Evolutionary conservation across 1,140 invertebrate genomes (phyloP), one percentile per base, ranked within the genome.

Genomic region (Nasonia giraulti): DNA sequence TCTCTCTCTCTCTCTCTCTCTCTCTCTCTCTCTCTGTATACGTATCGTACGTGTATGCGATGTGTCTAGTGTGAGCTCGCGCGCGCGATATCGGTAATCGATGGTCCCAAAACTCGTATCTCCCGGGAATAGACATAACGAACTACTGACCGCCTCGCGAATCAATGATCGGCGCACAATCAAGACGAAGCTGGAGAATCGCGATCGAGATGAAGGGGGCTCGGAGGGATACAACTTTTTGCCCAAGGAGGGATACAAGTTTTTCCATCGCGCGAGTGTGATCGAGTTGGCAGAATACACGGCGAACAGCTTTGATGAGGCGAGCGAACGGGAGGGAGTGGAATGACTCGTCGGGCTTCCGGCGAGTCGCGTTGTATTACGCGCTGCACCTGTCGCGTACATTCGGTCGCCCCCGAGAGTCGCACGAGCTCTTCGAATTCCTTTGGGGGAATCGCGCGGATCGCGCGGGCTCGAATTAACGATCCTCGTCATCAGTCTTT

Each of bases 61-160:
- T n/a, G 20, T 75, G 33, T 75, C 33, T 75, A 75, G 37, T 62
- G 73, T 75, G 17, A 5, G 71, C 33, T 37, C 4, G 8, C 20
- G 40, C 14, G 71, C 80, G 73, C 14, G 44, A 62, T 75, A 50
- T 81, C 47, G 69, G 33, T 74, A 40, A 82, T 75, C 37, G 71
- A 75, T 82, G 80, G 71, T 82, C 80, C 80, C 80, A 66, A 75
- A 73, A 82, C 50, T 47, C 55, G 40, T 81, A 81, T 81, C 73
- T 81, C 47, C 17, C 66, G 69, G 17, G 27, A 80, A 69, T 80
- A 23, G 4, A 17, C 20, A 62, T 71, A 71, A 80, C 33, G 20
- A 80, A 44, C 40, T 47, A 27, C 27, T 68, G 55, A 69, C 20
- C 66, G 68, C 10, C 5, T 71, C 0, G 68, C 31, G 14, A 71